phyloP scores from a whole-genome alignment of 2,113 vertebrate genomes.

The Verasper variegatus region DNA sequence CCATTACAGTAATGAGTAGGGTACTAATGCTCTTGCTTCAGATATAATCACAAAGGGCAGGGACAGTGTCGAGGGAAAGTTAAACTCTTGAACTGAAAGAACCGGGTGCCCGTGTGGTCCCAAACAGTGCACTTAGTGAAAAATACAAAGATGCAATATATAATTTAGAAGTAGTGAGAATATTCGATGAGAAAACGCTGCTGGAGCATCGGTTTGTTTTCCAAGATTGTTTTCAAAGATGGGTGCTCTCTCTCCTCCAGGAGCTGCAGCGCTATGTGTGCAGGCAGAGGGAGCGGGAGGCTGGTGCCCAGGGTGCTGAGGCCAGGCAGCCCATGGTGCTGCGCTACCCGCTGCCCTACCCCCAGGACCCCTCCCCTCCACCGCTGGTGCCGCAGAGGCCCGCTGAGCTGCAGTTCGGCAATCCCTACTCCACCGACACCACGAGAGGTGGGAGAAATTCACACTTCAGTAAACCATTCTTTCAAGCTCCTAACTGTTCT shows the following conservation, averaged over 20 bases:
- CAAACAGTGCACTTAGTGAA: background rate
- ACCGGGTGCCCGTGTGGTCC: slow-evolving; percentile 8
- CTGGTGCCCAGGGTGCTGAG: slow-evolving; percentile 65
- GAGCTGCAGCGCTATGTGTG: slow-evolving; percentile 83
- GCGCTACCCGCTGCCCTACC: slow-evolving; percentile 84
- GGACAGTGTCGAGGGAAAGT: slow-evolving; percentile 55
- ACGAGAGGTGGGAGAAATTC: slow-evolving; percentile 79
- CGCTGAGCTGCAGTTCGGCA: slow-evolving; percentile 91
- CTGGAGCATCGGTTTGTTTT: background rate
- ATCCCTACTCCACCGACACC: slow-evolving; percentile 88
- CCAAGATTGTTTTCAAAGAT: background rate
- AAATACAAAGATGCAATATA: background rate
- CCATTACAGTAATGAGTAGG: slow-evolving; percentile 81
- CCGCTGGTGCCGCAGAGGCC: slow-evolving; percentile 85
- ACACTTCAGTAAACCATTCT: background rate
- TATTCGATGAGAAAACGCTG: background rate
- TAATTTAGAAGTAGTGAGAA: background rate
- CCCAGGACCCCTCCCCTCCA: slow-evolving; percentile 85
- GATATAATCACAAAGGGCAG: slow-evolving; percentile 75
- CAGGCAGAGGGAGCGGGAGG: slow-evolving; percentile 80
- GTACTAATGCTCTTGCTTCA: slow-evolving; percentile 71
- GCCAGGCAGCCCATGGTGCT: slow-evolving; percentile 80
- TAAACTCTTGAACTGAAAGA: slow-evolving; percentile 43
- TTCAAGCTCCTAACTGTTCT: background rate
- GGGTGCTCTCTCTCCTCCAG: slow-evolving; percentile 70